phyloP scores from a whole-genome alignment of 2,888 invertebrate species.

The Dysmachus trigonus region DNA sequence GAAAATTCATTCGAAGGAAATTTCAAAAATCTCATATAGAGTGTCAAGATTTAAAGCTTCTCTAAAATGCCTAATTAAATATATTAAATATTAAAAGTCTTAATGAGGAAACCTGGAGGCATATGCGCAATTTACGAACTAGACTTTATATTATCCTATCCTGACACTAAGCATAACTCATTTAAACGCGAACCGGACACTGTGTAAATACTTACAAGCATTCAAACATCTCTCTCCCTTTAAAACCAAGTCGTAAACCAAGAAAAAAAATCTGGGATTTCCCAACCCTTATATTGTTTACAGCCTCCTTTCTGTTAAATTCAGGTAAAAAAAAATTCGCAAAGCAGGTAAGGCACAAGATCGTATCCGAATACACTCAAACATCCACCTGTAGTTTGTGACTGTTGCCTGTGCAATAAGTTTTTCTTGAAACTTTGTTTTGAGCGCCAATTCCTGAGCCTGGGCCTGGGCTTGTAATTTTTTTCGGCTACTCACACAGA shows the following conservation, averaged over 20 bases:
- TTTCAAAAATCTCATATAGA: too few species aligned
- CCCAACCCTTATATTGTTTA: neutral
- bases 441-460: neutral
- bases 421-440: neutral
- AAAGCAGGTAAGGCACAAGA: neutral
- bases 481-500: neutral
- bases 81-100: too few species aligned
- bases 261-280: neutral
- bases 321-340: neutral
- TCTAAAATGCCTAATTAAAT: too few species aligned
- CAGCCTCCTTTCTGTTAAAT: neutral
- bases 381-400: neutral
- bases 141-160: neutral
- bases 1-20: too few species aligned
- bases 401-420: neutral
- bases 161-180: neutral
- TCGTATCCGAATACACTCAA: neutral
- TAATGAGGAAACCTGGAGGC: too few species aligned
- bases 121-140: neutral
- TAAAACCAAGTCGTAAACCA: neutral
- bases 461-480: neutral
- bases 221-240: neutral
- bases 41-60: too few species aligned
- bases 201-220: neutral
- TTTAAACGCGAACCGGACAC: neutral